Conservation (phyloP, 2,888 invertebrate species). For the Cantharis rustica region DNA sequence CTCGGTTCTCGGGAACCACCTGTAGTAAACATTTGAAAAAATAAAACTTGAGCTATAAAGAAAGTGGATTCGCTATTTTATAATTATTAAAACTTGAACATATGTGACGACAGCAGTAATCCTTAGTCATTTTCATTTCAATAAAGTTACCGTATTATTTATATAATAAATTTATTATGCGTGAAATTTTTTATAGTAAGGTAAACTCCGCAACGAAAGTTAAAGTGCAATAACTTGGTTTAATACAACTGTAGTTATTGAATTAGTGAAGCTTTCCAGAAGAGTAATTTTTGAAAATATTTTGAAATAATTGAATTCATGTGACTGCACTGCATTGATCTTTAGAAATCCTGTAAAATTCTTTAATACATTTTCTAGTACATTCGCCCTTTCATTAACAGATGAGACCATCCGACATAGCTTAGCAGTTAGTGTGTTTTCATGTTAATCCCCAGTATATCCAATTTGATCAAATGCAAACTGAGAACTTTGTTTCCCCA, state of each 20-base stretch:
- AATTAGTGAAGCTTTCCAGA: background rate
- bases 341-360: too few species aligned
- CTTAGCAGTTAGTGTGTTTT: too few species aligned
- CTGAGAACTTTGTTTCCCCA: too few species aligned
- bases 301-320: background rate
- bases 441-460: too few species aligned
- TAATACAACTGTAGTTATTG: background rate
- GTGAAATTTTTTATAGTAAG: background rate
- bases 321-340: background rate
- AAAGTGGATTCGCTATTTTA: constrained; percentile 3
- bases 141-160: background rate
- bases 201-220: background rate
- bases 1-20: constrained; percentile 5
- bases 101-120: constrained; percentile 6
- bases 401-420: too few species aligned
- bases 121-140: constrained; percentile 4
- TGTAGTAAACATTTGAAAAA: background rate
- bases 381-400: too few species aligned
- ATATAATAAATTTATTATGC: background rate
- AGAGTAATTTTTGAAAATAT: background rate
- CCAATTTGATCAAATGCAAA: too few species aligned
- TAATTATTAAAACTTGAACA: constrained; percentile 1
- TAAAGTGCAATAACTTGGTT: background rate
- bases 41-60: constrained; percentile 2
- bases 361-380: too few species aligned